Evolutionary conservation across 2,888 invertebrate genomes (phyloP).

Genomic region (Fragum sueziense): DNA sequence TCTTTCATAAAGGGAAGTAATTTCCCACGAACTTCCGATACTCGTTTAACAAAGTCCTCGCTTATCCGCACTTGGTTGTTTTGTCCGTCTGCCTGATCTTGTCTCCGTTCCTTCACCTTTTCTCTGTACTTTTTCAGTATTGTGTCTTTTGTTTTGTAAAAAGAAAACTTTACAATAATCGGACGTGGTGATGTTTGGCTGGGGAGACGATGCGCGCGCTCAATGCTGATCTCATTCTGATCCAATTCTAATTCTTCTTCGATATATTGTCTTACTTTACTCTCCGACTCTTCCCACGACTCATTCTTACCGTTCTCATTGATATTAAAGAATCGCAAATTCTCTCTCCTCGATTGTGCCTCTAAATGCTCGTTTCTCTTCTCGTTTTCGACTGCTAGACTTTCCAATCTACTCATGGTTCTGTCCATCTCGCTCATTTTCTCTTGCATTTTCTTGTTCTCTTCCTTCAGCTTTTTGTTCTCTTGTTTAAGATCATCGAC

Average conservation of each 20-base stretch:
- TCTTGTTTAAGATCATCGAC: neutral
- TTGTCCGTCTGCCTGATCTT: no score
- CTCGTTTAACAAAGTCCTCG: no score
- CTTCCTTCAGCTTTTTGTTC: neutral
- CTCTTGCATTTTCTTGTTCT: neutral
- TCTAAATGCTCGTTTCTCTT: constrained; percentile 2
- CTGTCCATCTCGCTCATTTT: neutral
- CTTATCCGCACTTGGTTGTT: no score
- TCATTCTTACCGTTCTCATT: neutral
- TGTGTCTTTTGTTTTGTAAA: no score
- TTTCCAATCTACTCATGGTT: neutral
- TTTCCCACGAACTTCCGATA: no score
- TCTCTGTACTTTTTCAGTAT: no score
- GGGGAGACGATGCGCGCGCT: constrained; percentile 4
- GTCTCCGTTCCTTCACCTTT: no score
- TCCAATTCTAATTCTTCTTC: neutral
- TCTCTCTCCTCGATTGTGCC: neutral
- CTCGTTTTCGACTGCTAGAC: neutral
- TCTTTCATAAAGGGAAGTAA: no score
- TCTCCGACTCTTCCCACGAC: constrained; percentile 4
- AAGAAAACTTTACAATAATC: no score
- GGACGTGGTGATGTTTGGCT: neutral
- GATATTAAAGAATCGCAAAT: constrained; percentile 1
- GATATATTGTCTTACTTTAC: neutral
- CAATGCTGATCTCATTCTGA: neutral